Conservation (phyloP, 2,888 invertebrate genomes). For the Resseliella maxima region DNA sequence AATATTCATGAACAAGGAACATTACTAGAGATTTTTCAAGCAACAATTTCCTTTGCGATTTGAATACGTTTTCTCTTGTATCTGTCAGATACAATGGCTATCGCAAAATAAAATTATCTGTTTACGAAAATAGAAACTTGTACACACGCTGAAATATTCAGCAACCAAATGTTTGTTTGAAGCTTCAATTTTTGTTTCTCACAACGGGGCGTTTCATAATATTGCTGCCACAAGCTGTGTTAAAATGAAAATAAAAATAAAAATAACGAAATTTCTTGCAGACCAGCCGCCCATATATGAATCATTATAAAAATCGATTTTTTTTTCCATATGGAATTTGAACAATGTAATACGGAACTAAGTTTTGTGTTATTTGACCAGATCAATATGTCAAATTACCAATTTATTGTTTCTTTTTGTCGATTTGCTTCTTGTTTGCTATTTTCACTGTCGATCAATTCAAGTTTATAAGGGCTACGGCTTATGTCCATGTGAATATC, state of each 20-base stretch:
- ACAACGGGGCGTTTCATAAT: neutral
- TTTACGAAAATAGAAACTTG: neutral
- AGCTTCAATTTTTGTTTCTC: neutral
- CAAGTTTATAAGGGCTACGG: neutral
- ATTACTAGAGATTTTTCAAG: too few species aligned
- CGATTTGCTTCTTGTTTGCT: neutral
- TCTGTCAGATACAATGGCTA: neutral
- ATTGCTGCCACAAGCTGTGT: neutral
- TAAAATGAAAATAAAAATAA: too few species aligned
- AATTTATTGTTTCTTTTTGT: neutral
- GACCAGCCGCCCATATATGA: too few species aligned
- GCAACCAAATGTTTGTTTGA: neutral
- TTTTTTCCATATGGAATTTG: neutral
- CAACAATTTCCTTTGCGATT: too few species aligned
- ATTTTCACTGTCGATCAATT: neutral
- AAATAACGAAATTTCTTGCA: too few species aligned
- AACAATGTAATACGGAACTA: neutral
- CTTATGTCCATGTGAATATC: neutral
- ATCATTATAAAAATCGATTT: neutral
- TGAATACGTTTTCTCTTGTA: too few species aligned
- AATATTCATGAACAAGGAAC: too few species aligned
- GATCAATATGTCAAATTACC: neutral
- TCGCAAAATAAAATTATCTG: neutral
- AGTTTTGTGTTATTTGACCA: neutral
- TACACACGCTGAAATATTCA: constrained; percentile 2